A percentile compares a stretch with the other conserved stretches of the same genome.
phyloP scores from a whole-genome alignment of 2,113 vertebrate genomes.

The Ornithorhynchus anatinus region DNA sequence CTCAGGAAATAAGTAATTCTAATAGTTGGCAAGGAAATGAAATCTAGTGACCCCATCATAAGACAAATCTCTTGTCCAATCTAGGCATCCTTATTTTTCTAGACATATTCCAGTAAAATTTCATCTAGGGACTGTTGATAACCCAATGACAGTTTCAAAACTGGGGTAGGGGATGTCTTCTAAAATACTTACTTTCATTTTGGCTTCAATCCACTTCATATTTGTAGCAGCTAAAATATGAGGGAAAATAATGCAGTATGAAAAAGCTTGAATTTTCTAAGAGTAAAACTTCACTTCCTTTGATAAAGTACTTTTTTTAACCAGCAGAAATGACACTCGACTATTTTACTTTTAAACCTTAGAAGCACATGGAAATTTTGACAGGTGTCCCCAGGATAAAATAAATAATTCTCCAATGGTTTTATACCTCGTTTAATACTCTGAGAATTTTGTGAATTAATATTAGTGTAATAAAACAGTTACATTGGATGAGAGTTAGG shows the following conservation, averaged over 20 bases:
- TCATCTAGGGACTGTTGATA: slow-evolving; percentile 1
- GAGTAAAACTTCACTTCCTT: neutral
- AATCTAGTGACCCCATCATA: neutral
- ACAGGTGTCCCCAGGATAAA: too few species aligned
- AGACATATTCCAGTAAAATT: neutral
- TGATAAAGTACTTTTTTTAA: slow-evolving; percentile 19
- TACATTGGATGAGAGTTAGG: too few species aligned
- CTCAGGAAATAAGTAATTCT: too few species aligned
- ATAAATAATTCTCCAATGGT: too few species aligned
- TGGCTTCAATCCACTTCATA: slow-evolving; percentile 99
- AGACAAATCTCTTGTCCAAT: neutral
- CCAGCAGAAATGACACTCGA: too few species aligned
- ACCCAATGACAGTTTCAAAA: slow-evolving; percentile 18
- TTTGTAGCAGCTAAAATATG: slow-evolving; percentile 91
- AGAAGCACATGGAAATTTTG: too few species aligned
- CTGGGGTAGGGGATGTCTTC: slow-evolving; percentile 14
- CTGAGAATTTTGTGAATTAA: too few species aligned
- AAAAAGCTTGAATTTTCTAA: slow-evolving; percentile 28
- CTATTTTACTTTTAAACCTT: too few species aligned
- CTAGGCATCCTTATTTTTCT: neutral
- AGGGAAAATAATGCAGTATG: slow-evolving; percentile 38
- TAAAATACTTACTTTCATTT: slow-evolving; percentile 92
- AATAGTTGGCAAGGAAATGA: too few species aligned
- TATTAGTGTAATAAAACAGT: too few species aligned
- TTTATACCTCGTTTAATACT: too few species aligned